phyloP scores from a whole-genome alignment of 1,140 invertebrate genomes.

The Limonius californicus region DNA sequence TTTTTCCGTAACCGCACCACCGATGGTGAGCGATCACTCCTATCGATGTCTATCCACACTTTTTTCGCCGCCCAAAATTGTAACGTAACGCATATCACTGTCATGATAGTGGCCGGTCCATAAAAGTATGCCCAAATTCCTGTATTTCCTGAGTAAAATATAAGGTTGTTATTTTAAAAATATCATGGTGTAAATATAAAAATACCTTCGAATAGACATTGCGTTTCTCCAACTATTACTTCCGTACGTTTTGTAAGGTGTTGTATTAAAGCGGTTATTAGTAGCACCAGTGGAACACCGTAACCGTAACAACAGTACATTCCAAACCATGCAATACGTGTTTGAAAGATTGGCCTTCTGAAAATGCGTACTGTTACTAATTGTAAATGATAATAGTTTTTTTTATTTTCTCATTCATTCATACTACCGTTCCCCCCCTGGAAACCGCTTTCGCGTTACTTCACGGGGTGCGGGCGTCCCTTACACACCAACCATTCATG shows the following conservation, averaged over 20 bases:
- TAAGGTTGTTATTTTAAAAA: not conserved
- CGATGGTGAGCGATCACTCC: not conserved
- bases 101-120: not conserved
- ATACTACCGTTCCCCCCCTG: too few relatives aligned
- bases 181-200: too few relatives aligned
- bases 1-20: not conserved
- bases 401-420: too few relatives aligned
- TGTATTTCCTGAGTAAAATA: not conserved
- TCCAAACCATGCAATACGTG: not conserved
- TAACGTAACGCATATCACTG: not conserved
- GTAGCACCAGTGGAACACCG: not conserved
- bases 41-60: constrained; percentile 2
- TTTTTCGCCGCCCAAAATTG: not conserved
- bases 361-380: too few relatives aligned
- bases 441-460: too few relatives aligned
- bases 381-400: too few relatives aligned
- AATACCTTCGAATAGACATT: not conserved
- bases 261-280: not conserved
- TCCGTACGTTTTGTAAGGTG: not conserved
- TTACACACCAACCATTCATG: too few relatives aligned
- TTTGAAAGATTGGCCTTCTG: not conserved
- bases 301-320: not conserved
- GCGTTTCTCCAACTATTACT: not conserved
- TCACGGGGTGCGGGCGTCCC: too few relatives aligned
- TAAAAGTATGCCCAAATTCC: not conserved